A percentile compares a stretch with the other conserved stretches of the same genome.
Conservation (phyloP, 2,113 vertebrate species). For the Ochotona curzoniae region DNA sequence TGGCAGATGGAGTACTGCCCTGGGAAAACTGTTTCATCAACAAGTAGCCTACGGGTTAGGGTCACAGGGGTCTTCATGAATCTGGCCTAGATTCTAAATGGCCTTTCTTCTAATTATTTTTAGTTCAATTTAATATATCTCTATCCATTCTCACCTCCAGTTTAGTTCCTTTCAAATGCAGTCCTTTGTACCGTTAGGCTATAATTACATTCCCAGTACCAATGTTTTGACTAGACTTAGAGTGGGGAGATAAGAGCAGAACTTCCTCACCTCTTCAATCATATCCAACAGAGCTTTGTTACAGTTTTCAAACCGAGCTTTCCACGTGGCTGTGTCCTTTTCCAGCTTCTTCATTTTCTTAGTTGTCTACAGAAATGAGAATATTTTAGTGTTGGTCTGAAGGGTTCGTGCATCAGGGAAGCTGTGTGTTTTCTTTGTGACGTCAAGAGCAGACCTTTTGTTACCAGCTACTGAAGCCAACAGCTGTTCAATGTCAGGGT, state of each 20-base stretch:
- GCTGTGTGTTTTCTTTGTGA: slow-evolving; percentile 45
- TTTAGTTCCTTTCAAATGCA: slow-evolving; percentile 9
- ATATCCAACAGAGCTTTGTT: slow-evolving; percentile 96
- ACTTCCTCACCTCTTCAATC: slow-evolving; percentile 94
- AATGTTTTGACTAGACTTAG: not conserved
- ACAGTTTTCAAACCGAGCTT: slow-evolving; percentile 96
- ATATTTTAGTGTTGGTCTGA: slow-evolving; percentile 39
- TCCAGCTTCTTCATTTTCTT: slow-evolving; percentile 98
- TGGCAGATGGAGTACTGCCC: not conserved
- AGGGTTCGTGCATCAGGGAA: slow-evolving; percentile 36
- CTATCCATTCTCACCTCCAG: not conserved
- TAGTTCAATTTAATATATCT: not conserved
- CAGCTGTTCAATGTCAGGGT: not conserved
- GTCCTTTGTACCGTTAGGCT: not conserved
- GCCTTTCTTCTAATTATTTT: slow-evolving; percentile 23
- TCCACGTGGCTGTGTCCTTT: slow-evolving; percentile 96
- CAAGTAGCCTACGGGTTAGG: not conserved
- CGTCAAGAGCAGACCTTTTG: slow-evolving; percentile 15
- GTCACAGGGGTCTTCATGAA: not conserved
- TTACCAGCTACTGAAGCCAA: slow-evolving; percentile 44
- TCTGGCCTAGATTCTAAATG: not conserved
- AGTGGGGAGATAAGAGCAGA: not conserved
- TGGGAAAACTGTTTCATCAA: slow-evolving; percentile 9
- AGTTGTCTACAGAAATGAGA: slow-evolving; percentile 90
- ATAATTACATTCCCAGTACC: not conserved